Conservation (phyloP, 1,140 invertebrate genomes). For the Bombus cullumanus region DNA sequence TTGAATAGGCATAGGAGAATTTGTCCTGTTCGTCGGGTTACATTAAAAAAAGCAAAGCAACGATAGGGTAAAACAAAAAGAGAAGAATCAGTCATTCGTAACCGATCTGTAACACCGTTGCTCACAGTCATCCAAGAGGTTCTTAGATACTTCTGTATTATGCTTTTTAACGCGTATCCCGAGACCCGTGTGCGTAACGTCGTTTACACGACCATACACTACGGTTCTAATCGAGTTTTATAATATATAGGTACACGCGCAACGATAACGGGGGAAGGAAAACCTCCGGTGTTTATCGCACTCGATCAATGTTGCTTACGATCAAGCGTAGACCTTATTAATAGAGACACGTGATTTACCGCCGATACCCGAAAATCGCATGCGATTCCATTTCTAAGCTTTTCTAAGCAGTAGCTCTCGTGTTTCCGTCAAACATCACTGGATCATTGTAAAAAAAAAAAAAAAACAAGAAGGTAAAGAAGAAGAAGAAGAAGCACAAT, state of each 20-base stretch:
- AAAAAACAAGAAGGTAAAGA: neutral
- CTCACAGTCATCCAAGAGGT: conserved; percentile 55
- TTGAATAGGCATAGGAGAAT: neutral
- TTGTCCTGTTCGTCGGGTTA: neutral
- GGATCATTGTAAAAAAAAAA: neutral
- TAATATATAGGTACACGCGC: conserved; percentile 7
- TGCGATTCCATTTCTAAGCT: conserved; percentile 37
- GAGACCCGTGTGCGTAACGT: neutral
- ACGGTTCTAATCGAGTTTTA: conserved; percentile 36
- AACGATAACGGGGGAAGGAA: neutral
- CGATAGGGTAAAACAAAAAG: neutral
- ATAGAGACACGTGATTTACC: conserved; percentile 16
- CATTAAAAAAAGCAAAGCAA: neutral
- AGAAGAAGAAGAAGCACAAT: neutral
- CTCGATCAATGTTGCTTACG: conserved; percentile 51
- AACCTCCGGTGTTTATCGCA: conserved; percentile 42
- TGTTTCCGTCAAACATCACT: neutral
- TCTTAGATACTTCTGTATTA: conserved; percentile 1
- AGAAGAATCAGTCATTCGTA: neutral
- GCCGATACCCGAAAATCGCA: neutral
- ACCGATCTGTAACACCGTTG: conserved; percentile 39
- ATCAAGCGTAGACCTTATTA: conserved; percentile 37
- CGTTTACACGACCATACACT: neutral
- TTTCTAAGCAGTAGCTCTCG: conserved; percentile 21
- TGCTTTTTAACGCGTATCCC: conserved; percentile 17